Evolutionary conservation across 2,888 invertebrate genomes (phyloP), one percentile per base, ranked within the genome.

Genomic region (Flabesymbios commensalis): DNA sequence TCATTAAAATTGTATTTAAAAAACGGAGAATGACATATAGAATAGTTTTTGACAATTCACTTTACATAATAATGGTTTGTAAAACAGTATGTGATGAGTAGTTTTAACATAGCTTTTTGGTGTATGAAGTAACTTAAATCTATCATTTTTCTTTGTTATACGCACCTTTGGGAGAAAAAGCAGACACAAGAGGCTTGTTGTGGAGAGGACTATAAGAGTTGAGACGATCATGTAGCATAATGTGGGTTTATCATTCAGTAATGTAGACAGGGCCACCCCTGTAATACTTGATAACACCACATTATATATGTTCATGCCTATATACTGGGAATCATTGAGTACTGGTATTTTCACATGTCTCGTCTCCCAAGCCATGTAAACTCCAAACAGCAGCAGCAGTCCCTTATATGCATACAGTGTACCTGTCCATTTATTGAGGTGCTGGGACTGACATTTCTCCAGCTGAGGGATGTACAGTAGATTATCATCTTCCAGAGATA

Each of bases 361-460:
- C 10, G 94, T 95, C 84, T 94, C 93, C 94, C 94, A 94, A 0
- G 94, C 94, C 94, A 94, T 94, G 84, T 93, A 94, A 2, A 93
- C 90, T 0, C 94, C 94, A 64, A 94, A 93, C 32, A 93, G 87
- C 19, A 94, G 86, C 22, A 94, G 86, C 0, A 94, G 86, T 1
- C 92, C 93, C 83, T 94, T 94, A 86, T 94, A 94, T 7, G 90
- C 90, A 82, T 94, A 94, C 14, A 94, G 87, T 0, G 89, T 91
- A 52, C 92, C 90, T n/a, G 93, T 86, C 94, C 94, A 95, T 51
- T 91, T 91, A 42, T 90, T 89, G 14, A 91, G 92, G 82, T 93
- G 91, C 72, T 90, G 88, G 1, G 93, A 94, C 73, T 90, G 88
- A 82, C 94, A 95, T 32, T 92, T 89, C 84, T 93, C 92, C 73